These are phyloP conservation scores for Rhabdomys dilectus DNA, from an alignment of 2,113 vertebrate genomes.

Conservation along the genomic window DNA sequence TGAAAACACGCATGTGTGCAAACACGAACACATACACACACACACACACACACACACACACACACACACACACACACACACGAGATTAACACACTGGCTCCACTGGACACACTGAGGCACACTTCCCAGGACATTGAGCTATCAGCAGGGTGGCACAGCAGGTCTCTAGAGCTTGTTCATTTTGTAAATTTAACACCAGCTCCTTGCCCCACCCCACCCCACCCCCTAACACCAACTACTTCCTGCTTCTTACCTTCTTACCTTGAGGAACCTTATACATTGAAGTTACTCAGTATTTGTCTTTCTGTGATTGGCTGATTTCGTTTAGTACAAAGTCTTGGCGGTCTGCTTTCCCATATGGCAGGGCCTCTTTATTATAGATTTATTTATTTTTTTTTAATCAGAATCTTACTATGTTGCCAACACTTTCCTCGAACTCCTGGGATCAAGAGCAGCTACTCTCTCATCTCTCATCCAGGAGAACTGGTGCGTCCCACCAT, in stretches of 20 bases:
- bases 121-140: not conserved
- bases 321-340: not conserved
- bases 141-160: not conserved
- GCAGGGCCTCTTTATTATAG: not conserved
- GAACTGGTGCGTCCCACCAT: not conserved
- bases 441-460: not conserved
- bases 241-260: not conserved
- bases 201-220: too few species aligned
- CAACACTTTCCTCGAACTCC: not conserved
- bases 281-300: not conserved
- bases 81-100: not conserved
- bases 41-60: not conserved
- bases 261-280: not conserved
- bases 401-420: not conserved
- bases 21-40: not conserved
- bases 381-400: not conserved
- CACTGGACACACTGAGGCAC: not conserved
- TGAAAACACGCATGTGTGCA: not conserved
- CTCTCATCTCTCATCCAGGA: not conserved
- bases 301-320: not conserved
- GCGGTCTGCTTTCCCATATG: not conserved
- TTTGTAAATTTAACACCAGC: not conserved
- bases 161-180: not conserved
- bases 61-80: not conserved
- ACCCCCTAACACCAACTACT: accelerated